phyloP scores from a whole-genome alignment of 2,797 vertebrate species.

The Melanogrammus aeglefinus region DNA sequence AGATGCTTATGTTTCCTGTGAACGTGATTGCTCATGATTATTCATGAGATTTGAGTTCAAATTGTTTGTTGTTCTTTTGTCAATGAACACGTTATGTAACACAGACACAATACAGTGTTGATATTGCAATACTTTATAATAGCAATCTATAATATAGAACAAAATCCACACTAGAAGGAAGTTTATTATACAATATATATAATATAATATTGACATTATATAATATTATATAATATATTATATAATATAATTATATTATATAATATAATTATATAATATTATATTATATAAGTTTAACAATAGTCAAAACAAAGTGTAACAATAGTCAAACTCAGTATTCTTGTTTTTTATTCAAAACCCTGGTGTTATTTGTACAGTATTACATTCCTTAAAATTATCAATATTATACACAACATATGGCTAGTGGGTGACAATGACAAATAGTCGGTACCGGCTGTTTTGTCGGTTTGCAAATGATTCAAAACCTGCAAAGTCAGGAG shows the following conservation, averaged over 20 bases:
- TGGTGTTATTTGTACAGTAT: too few relatives aligned
- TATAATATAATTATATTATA: too few relatives aligned
- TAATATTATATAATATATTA: too few relatives aligned
- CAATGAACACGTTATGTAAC: neutral
- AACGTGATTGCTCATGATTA: conserved; percentile 35
- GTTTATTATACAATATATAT: neutral
- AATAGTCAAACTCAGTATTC: neutral
- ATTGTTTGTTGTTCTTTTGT: conserved; percentile 26
- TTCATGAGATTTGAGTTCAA: conserved; percentile 30
- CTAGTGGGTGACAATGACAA: neutral
- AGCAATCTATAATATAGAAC: neutral
- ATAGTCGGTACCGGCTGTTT: neutral
- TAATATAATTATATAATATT: neutral
- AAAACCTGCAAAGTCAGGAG: neutral
- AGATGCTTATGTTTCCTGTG: conserved; percentile 48
- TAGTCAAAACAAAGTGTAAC: too few relatives aligned
- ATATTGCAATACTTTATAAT: neutral
- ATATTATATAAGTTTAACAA: too few relatives aligned
- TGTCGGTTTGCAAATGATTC: neutral
- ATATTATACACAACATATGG: neutral
- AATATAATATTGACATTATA: too few relatives aligned
- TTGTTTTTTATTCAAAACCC: neutral
- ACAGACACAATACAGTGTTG: neutral
- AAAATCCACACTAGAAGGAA: neutral
- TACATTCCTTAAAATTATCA: neutral